A percentile compares a stretch with the other conserved stretches of the same genome.
Conservation (phyloP, 2,113 vertebrate genomes). For the Ursus arctos region DNA sequence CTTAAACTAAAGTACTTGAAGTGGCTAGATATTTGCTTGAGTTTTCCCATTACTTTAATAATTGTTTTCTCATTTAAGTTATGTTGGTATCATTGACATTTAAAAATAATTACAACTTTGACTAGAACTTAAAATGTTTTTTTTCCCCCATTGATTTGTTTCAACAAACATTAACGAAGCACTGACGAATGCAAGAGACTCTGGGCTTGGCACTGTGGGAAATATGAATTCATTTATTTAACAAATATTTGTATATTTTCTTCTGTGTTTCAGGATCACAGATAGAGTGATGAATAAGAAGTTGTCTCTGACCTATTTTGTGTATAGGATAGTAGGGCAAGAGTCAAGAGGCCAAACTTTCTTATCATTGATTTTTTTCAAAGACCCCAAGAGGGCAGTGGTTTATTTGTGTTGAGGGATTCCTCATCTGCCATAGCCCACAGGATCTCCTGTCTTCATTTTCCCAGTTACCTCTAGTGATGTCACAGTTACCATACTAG, state of each 20-base stretch:
- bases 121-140: not conserved
- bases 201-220: not conserved
- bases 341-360: not conserved
- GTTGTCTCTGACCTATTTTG: not conserved
- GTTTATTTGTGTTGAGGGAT: not conserved
- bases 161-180: not conserved
- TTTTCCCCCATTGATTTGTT: not conserved
- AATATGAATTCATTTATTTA: not conserved
- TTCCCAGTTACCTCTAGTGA: not conserved
- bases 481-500: not conserved
- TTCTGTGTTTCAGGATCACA: not conserved
- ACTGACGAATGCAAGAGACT: not conserved
- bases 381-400: not conserved
- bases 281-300: not conserved
- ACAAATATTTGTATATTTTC: not conserved
- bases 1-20: not conserved
- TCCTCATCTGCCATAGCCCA: not conserved
- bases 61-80: slow-evolving; percentile 50
- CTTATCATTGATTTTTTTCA: not conserved
- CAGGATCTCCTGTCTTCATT: not conserved
- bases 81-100: slow-evolving; percentile 69
- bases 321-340: not conserved
- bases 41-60: slow-evolving; percentile 23
- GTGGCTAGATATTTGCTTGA: slow-evolving; percentile 27
- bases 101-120: slow-evolving; percentile 68